A percentile compares a stretch with the other conserved stretches of the same genome.
Conservation (phyloP, 2,888 invertebrate species). For the Andrena bicolor region DNA sequence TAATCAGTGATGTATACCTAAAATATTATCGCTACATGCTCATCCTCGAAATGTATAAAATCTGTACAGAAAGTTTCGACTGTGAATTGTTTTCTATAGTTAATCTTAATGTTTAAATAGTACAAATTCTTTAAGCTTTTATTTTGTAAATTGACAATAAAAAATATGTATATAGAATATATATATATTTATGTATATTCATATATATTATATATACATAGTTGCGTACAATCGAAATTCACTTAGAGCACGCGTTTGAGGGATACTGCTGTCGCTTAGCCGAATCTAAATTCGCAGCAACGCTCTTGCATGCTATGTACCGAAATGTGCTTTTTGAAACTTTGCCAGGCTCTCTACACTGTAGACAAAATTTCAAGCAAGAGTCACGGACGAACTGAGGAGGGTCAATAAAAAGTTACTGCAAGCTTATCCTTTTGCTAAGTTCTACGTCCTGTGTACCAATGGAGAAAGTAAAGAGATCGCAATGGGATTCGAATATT, state of each 20-base stretch:
- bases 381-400: slow-evolving; percentile 1
- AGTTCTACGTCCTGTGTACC: no score
- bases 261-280: not conserved
- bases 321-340: slow-evolving; percentile 39
- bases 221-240: not conserved
- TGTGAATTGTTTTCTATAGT: slow-evolving; percentile 2
- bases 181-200: not conserved
- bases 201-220: slow-evolving; percentile 4
- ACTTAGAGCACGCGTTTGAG: slow-evolving; percentile 10
- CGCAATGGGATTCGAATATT: not conserved
- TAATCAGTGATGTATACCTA: not conserved
- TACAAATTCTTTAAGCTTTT: slow-evolving; percentile 34
- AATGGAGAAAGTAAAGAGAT: not conserved
- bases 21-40: not conserved
- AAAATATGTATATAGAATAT: slow-evolving; percentile 21
- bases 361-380: slow-evolving; percentile 16
- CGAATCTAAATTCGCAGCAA: slow-evolving; percentile 61
- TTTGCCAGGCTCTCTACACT: slow-evolving; percentile 53
- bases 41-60: slow-evolving; percentile 33
- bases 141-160: slow-evolving; percentile 56
- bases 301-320: slow-evolving; percentile 49
- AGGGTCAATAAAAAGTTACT: not conserved
- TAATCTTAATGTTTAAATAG: slow-evolving; percentile 28
- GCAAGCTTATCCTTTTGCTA: not conserved
- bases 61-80: slow-evolving; percentile 35